Percentiles rank a stretch among this genome's conserved stretches.
These are phyloP conservation scores for Podarcis raffonei DNA, from an alignment of 2,113 vertebrate species.

Conservation along the genomic window DNA sequence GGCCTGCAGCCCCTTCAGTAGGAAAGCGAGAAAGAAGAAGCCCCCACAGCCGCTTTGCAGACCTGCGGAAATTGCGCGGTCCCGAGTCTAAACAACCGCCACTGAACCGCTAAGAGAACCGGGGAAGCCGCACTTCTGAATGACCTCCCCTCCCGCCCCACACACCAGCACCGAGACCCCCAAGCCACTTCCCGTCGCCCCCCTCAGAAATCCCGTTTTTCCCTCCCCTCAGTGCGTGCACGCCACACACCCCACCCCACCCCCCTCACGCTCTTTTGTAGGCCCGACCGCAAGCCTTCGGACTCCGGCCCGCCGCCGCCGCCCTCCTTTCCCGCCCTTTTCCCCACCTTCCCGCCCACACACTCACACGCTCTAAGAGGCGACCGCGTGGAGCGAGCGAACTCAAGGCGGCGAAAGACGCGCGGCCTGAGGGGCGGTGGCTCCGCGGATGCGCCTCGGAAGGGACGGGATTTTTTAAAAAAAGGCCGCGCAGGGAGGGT, in stretches of 20 bases:
- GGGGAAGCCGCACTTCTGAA: neutral
- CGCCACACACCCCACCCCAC: neutral
- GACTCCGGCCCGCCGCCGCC: too few species aligned
- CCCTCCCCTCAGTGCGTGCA: too few species aligned
- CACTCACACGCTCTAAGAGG: neutral
- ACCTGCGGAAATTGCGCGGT: neutral
- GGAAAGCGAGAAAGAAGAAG: fast-evolving
- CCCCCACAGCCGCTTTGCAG: fast-evolving
- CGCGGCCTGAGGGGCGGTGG: neutral
- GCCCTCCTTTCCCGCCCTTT: fast-evolving
- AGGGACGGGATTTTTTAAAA: neutral
- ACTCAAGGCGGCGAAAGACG: neutral
- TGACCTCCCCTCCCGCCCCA: too few species aligned
- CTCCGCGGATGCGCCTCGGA: neutral
- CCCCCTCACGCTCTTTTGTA: neutral
- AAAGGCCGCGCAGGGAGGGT: too few species aligned
- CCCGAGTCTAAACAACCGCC: too few species aligned
- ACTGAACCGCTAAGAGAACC: neutral
- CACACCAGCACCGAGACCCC: neutral
- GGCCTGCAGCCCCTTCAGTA: fast-evolving
- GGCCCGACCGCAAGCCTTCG: neutral
- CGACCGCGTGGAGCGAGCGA: neutral
- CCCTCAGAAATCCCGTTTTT: too few species aligned
- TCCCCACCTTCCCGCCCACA: too few species aligned
- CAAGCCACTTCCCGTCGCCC: too few species aligned